A percentile compares a stretch with the other conserved stretches of the same genome.
These are phyloP conservation scores for Lamproptera curius DNA, from an alignment of 2,888 invertebrate genomes.

Conservation along the genomic window DNA sequence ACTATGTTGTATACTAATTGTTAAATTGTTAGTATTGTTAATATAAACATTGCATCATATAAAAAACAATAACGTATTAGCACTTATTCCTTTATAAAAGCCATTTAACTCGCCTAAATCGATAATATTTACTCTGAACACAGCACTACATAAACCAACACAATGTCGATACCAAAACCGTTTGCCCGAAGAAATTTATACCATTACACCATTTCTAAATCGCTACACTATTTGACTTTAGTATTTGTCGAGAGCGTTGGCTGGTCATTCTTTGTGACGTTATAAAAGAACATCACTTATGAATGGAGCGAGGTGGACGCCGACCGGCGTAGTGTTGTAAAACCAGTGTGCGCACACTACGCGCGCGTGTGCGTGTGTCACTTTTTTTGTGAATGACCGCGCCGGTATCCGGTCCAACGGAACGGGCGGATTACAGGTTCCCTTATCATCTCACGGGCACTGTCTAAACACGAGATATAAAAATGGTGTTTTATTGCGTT, in stretches of 20 bases:
- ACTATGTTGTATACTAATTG: too few species aligned
- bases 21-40: too few species aligned
- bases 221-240: constrained; percentile 28
- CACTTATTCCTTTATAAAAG: too few species aligned
- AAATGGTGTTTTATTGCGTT: constrained; percentile 74
- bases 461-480: constrained; percentile 67
- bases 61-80: too few species aligned
- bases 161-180: constrained; percentile 3
- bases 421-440: constrained; percentile 65
- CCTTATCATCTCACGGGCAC: constrained; percentile 72
- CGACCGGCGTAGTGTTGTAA: constrained; percentile 42
- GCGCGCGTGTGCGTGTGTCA: constrained; percentile 43
- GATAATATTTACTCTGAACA: not conserved
- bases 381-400: constrained; percentile 75
- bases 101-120: too few species aligned
- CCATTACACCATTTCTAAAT: constrained; percentile 20
- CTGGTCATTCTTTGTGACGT: constrained; percentile 53
- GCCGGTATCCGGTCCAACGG: constrained; percentile 70
- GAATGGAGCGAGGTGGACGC: constrained; percentile 63
- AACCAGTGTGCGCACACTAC: constrained; percentile 36
- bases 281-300: constrained; percentile 63
- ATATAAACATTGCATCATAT: too few species aligned
- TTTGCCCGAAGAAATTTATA: constrained; percentile 5
- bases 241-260: constrained; percentile 30
- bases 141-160: constrained; percentile 14